A percentile compares a stretch with the other conserved stretches of the same genome.
These are phyloP conservation scores for Terebella lapidaria DNA, from an alignment of 2,888 invertebrate genomes.

Conservation along the genomic window DNA sequence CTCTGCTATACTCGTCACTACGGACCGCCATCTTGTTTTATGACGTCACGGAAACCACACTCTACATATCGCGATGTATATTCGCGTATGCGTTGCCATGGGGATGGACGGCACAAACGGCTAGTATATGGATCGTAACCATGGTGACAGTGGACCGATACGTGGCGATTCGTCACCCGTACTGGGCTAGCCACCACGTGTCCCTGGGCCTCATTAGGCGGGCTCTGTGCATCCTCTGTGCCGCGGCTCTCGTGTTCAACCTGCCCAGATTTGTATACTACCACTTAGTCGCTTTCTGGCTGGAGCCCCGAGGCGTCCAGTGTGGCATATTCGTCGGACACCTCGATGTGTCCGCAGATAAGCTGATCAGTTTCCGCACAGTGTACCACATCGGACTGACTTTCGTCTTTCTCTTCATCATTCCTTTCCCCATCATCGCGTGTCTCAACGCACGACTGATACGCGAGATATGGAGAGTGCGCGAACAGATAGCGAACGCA, in stretches of 20 bases:
- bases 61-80: neutral
- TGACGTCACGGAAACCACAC: neutral
- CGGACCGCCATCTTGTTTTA: neutral
- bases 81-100: constrained; percentile 1
- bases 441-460: neutral
- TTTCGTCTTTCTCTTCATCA: neutral
- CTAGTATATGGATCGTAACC: constrained; percentile 15
- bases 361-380: neutral
- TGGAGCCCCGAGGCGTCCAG: neutral
- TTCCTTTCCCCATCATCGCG: neutral
- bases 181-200: constrained; percentile 1
- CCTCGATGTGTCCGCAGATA: neutral
- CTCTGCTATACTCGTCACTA: constrained; percentile 2
- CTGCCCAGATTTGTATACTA: constrained; percentile 12
- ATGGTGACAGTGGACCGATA: constrained; percentile 17
- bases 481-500: neutral
- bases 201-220: neutral
- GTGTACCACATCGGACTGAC: neutral
- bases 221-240: neutral
- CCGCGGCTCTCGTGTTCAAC: constrained; percentile 7
- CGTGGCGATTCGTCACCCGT: constrained; percentile 17
- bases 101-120: constrained; percentile 5
- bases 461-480: too few species aligned
- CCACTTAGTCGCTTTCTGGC: neutral
- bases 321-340: neutral